phyloP scores from a whole-genome alignment of 2,888 invertebrate genomes.

The Stenoptilia bipunctidactyla region DNA sequence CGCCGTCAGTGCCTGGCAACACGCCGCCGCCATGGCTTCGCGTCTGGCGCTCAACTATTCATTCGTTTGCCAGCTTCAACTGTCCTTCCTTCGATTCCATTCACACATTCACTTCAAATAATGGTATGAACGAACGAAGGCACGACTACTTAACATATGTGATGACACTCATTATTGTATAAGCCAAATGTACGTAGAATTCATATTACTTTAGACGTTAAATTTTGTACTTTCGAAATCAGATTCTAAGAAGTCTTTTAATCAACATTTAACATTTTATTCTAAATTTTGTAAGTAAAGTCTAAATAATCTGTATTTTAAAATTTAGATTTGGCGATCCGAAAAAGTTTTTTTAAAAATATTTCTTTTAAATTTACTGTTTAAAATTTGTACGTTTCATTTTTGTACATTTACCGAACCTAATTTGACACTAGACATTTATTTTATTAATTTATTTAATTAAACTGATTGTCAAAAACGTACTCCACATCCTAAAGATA shows the following conservation, averaged over 20 bases:
- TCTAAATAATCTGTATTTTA: slow-evolving; percentile 65
- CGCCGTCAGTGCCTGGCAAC: too few species aligned
- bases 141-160: slow-evolving; percentile 62
- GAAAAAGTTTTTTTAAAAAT: slow-evolving; percentile 70
- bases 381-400: slow-evolving; percentile 67
- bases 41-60: slow-evolving; percentile 20
- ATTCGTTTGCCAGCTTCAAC: slow-evolving; percentile 18
- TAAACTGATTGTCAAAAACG: slow-evolving; percentile 61
- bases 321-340: slow-evolving; percentile 68
- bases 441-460: slow-evolving; percentile 50
- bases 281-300: slow-evolving; percentile 51
- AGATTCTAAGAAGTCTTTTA: slow-evolving; percentile 68
- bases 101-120: slow-evolving; percentile 16
- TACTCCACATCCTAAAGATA: slow-evolving; percentile 55
- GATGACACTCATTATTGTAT: slow-evolving; percentile 30
- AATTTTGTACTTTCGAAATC: slow-evolving; percentile 69
- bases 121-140: slow-evolving; percentile 63
- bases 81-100: slow-evolving; percentile 12
- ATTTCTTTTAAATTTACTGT: slow-evolving; percentile 65
- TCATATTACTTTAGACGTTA: slow-evolving; percentile 50
- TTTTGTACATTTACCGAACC: slow-evolving; percentile 69
- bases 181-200: slow-evolving; percentile 67
- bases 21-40: slow-evolving; percentile 16
- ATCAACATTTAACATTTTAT: slow-evolving; percentile 56
- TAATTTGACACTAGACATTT: slow-evolving; percentile 69